A percentile compares a stretch with the other conserved stretches of the same genome.
These are phyloP conservation scores for Anoncus sp. DNA, from an alignment of 2,888 invertebrate genomes.

Conservation along the genomic window DNA sequence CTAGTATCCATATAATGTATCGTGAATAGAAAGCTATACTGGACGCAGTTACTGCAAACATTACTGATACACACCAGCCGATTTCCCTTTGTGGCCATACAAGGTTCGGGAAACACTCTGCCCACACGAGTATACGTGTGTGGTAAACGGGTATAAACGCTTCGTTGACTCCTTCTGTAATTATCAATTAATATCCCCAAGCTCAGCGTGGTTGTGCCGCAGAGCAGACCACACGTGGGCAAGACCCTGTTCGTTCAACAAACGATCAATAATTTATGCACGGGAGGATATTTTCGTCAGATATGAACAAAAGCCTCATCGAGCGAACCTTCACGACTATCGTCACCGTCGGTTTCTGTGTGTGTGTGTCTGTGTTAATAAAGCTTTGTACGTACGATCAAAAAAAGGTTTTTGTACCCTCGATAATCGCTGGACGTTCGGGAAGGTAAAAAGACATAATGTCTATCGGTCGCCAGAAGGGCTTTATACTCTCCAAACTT, in stretches of 20 bases:
- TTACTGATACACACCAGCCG: neutral
- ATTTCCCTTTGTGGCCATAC: slow-evolving; percentile 58
- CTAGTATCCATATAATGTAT: neutral
- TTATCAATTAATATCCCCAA: slow-evolving; percentile 76
- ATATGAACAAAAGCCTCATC: slow-evolving; percentile 24
- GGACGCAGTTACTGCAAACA: neutral
- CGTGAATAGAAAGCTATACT: too few species aligned
- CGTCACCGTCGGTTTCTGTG: too few species aligned
- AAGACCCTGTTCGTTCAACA: slow-evolving; percentile 27
- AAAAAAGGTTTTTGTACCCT: slow-evolving; percentile 47
- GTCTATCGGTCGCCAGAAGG: neutral
- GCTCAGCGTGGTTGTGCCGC: too few species aligned
- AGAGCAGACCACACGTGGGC: too few species aligned
- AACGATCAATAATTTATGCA: slow-evolving; percentile 75
- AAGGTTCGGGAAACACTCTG: neutral
- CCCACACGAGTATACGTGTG: slow-evolving; percentile 27
- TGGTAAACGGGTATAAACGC: slow-evolving; percentile 51
- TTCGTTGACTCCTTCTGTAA: slow-evolving; percentile 63
- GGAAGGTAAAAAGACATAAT: neutral
- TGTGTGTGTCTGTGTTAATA: too few species aligned
- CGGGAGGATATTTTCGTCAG: slow-evolving; percentile 67
- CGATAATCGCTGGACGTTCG: neutral
- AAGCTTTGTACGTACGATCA: too few species aligned
- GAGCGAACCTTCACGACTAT: slow-evolving; percentile 32
- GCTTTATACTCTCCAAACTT: slow-evolving; percentile 28